Evolutionary conservation across 2,797 vertebrate species (phyloP), one percentile per base, ranked within the genome.

Genomic region (Crypturellus tataupa): DNA sequence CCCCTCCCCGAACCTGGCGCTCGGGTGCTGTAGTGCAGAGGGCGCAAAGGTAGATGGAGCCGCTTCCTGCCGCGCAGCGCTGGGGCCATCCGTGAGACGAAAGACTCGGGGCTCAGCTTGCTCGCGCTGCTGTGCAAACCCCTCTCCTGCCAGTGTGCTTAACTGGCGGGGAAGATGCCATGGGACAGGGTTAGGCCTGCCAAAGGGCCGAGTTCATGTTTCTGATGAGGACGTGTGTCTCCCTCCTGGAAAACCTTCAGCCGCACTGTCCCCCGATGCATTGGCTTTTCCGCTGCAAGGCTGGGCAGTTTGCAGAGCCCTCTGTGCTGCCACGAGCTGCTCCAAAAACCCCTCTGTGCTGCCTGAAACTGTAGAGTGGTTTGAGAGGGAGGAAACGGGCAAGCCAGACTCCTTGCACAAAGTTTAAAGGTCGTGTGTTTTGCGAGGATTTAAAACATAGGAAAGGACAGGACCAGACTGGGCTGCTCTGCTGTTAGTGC

Each of bases 311-410:
- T 92, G 93, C 75, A 92, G 85, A 93, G 96, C 89, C 55, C 88
- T 58, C 81, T 91, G 89, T 82, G 93, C 85, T 69, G 87, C 90
- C 93, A 49, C 91, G 71, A 94, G 93, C 82, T 84, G 77, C 95
- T 95, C 63, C 88, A 90, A 77, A 92, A 94, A 68, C 75, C 91
- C 90, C 60, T 75, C 85, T 55, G 3, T 78, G 95, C 93, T 80
- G 93, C 94, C 96, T 96, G 97, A 97, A 97, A 94, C 95, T 71
- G 82, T 90, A 33, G 64, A 79, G 90, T 62, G 84, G 53, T 95
- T 94, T 83, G 88, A 84, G 97, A 96, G 90, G 87, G 62, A 90
- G 95, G 53, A 79, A 83, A 88, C 27, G 65, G 70, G 94, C 90
- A 69, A 85, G 47, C 62, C 72, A 73, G 53, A 90, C 89, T 63